Conservation (phyloP, 1,140 invertebrate genomes). For the Rhyacophila brunnea region DNA sequence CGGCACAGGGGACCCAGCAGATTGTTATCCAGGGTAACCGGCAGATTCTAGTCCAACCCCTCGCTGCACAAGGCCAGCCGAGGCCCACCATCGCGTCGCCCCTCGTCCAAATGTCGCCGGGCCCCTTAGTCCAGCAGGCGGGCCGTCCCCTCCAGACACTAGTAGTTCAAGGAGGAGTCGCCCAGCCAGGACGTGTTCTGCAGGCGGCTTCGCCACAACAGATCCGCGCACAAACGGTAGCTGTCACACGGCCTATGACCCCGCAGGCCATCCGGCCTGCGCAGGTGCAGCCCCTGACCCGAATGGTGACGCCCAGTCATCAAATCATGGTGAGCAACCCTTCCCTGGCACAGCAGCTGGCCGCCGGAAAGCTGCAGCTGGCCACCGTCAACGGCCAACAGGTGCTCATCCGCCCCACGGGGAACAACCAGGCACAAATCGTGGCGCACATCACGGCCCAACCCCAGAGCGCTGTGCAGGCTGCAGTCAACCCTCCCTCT, state of each 20-base stretch:
- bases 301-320: slow-evolving; percentile 41
- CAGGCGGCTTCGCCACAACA: slow-evolving; percentile 37
- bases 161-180: slow-evolving; percentile 40
- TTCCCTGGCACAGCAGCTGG: slow-evolving; percentile 71
- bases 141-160: slow-evolving; percentile 41
- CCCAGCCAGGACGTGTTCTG: slow-evolving; percentile 21
- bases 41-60: slow-evolving; percentile 38
- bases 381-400: slow-evolving; percentile 81
- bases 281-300: slow-evolving; percentile 35
- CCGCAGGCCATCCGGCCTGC: slow-evolving; percentile 32
- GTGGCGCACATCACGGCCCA: slow-evolving; percentile 63
- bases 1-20: slow-evolving; percentile 38
- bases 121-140: slow-evolving; percentile 19
- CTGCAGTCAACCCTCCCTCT: slow-evolving; percentile 18
- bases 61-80: slow-evolving; percentile 46
- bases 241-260: slow-evolving; percentile 22
- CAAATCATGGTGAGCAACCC: slow-evolving; percentile 77
- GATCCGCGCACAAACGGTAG: slow-evolving; percentile 34
- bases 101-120: slow-evolving; percentile 10
- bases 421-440: slow-evolving; percentile 70
- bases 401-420: slow-evolving; percentile 70
- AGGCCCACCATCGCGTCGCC: slow-evolving; percentile 8
- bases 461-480: slow-evolving; percentile 43
- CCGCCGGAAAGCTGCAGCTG: slow-evolving; percentile 76
- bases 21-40: slow-evolving; percentile 41